These are phyloP conservation scores for Drosophila colorata DNA, from an alignment of 2,888 invertebrate species.

Conservation along the genomic window DNA sequence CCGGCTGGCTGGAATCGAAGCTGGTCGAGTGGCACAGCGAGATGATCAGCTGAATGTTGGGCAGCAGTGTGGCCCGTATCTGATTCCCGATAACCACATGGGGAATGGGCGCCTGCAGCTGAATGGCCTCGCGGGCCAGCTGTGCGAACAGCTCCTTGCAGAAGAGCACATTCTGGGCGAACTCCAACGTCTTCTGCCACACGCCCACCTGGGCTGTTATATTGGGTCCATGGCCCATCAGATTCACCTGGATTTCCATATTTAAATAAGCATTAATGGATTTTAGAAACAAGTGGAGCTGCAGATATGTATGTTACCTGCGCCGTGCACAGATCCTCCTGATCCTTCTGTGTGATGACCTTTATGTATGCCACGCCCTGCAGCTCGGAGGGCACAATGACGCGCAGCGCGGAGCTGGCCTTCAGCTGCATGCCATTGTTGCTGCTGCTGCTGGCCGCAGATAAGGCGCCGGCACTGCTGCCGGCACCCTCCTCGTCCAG, in stretches of 20 bases:
- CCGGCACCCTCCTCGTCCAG: slow-evolving; percentile 85
- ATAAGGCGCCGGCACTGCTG: slow-evolving; percentile 9
- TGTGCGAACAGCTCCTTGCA: slow-evolving; percentile 98
- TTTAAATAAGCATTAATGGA: not conserved
- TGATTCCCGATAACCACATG: slow-evolving; percentile 99
- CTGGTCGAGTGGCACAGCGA: slow-evolving; percentile 95
- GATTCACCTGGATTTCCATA: slow-evolving; percentile 86
- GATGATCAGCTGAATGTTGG: slow-evolving; percentile 96
- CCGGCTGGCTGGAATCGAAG: slow-evolving; percentile 85
- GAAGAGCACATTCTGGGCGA: slow-evolving; percentile 98
- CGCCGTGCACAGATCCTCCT: slow-evolving; percentile 94
- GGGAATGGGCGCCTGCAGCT: slow-evolving; percentile 95
- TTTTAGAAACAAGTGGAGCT: not conserved
- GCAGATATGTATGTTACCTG: slow-evolving; percentile 84
- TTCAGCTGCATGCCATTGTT: slow-evolving; percentile 87
- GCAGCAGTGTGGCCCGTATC: slow-evolving; percentile 97
- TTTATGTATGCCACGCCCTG: slow-evolving; percentile 98
- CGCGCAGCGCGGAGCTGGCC: slow-evolving; percentile 92
- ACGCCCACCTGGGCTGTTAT: slow-evolving; percentile 88
- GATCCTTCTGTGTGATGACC: slow-evolving; percentile 97
- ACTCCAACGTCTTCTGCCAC: slow-evolving; percentile 98
- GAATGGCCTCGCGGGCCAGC: slow-evolving; percentile 97
- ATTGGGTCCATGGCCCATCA: slow-evolving; percentile 91
- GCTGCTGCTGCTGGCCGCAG: slow-evolving; percentile 71
- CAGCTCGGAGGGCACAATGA: slow-evolving; percentile 96